A percentile compares a stretch with the other conserved stretches of the same genome.
Conservation (phyloP, 2,797 vertebrate species). For the Dermochelys coriacea region DNA sequence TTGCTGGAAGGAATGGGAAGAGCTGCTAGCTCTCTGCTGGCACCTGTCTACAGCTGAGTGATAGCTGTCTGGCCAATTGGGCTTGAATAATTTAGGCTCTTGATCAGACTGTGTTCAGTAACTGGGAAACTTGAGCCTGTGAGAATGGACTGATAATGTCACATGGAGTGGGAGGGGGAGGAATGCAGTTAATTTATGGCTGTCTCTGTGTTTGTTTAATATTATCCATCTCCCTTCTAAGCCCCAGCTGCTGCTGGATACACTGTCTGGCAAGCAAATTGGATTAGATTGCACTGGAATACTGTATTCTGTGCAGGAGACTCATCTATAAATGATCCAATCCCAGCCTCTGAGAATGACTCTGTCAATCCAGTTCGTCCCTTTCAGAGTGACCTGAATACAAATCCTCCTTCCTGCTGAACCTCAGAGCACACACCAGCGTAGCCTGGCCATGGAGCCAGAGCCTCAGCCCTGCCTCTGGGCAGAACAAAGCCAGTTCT, state of each 20-base stretch:
- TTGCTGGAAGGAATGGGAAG: not conserved
- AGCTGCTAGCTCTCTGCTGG: not conserved
- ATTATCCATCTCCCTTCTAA: not conserved
- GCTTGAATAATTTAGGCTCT: not conserved
- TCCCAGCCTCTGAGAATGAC: not conserved
- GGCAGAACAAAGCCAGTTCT: not conserved
- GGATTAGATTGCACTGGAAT: not conserved
- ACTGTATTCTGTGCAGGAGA: not conserved
- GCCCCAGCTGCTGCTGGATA: not conserved
- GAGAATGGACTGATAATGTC: not conserved
- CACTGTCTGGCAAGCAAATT: not conserved
- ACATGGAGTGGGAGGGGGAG: too few relatives aligned
- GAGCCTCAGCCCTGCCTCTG: not conserved
- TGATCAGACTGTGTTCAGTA: not conserved
- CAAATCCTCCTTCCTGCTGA: not conserved
- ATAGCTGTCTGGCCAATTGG: not conserved
- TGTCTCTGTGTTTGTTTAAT: not conserved
- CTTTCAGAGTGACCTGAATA: not conserved
- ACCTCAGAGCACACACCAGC: accelerated
- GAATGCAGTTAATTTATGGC: not conserved
- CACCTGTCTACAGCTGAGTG: not conserved
- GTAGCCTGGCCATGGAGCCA: not conserved
- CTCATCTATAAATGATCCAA: not conserved
- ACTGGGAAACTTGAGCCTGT: not conserved
- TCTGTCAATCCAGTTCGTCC: not conserved